Conservation (phyloP, 2,888 invertebrate species). For the Uropetala carovei region DNA sequence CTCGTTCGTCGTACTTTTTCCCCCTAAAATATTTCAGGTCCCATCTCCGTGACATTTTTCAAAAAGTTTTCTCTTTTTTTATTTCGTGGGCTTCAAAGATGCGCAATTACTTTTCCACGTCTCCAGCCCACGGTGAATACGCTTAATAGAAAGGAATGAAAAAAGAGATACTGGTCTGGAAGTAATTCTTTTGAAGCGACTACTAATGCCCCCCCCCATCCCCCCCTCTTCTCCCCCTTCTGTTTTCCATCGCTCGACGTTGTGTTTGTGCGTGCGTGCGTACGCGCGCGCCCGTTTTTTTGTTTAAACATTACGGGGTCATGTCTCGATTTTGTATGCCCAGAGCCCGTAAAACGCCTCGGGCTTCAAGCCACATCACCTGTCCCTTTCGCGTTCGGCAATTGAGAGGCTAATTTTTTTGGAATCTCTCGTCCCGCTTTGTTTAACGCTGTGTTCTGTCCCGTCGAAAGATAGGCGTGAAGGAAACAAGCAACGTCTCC, state of each 20-base stretch:
- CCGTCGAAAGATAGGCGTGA: too few relatives aligned
- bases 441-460: too few relatives aligned
- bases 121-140: background rate
- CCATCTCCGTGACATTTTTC: background rate
- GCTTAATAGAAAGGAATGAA: background rate
- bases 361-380: too few relatives aligned
- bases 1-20: background rate
- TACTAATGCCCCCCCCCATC: background rate
- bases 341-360: too few relatives aligned
- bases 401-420: too few relatives aligned
- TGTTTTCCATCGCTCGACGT: background rate
- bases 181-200: background rate
- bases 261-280: background rate
- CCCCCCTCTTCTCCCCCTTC: background rate
- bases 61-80: background rate
- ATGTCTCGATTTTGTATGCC: too few relatives aligned
- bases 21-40: background rate
- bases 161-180: constrained; percentile 1
- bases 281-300: too few relatives aligned
- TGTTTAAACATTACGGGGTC: too few relatives aligned
- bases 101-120: constrained; percentile 3
- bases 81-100: background rate
- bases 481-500: too few relatives aligned
- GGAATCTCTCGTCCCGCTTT: too few relatives aligned
- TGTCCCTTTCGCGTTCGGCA: too few relatives aligned